A percentile compares a stretch with the other conserved stretches of the same genome.
Conservation (phyloP, 2,888 invertebrate species). For the Uropetala carovei region DNA sequence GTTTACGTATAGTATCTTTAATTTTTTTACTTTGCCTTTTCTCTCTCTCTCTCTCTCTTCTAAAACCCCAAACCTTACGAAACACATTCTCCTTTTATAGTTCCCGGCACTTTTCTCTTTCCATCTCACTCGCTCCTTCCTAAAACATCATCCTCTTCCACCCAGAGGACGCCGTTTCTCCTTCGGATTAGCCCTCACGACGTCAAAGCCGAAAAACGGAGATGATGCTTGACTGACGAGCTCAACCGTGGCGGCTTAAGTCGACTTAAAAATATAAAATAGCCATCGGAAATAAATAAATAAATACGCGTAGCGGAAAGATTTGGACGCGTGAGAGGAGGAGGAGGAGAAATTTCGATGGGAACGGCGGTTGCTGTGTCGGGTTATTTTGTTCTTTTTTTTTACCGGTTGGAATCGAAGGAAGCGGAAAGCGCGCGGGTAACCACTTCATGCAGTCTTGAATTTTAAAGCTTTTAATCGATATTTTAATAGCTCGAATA, state of each 20-base stretch:
- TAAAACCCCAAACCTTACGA: not conserved
- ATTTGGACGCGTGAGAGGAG: not conserved
- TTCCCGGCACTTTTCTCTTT: too few species aligned
- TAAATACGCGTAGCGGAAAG: not conserved
- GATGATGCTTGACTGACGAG: constrained; percentile 25
- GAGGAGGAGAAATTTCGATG: not conserved
- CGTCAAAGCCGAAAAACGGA: not conserved
- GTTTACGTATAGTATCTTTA: not conserved
- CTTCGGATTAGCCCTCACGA: not conserved
- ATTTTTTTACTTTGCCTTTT: not conserved
- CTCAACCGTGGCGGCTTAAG: constrained; percentile 8
- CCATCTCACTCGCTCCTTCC: not conserved
- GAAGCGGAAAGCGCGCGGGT: not conserved
- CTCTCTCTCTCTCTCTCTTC: not conserved
- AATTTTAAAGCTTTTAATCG: too few species aligned
- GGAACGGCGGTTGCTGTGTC: not conserved
- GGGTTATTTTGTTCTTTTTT: not conserved
- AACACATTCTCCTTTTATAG: too few species aligned
- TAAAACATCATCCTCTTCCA: too few species aligned
- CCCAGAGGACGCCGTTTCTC: not conserved
- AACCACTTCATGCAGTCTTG: too few species aligned
- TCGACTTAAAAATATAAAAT: constrained; percentile 25
- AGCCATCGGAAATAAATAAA: constrained; percentile 28
- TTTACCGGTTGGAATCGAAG: not conserved
- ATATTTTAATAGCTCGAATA: too few species aligned